These are phyloP conservation scores for Microplitis mediator DNA, from an alignment of 1,140 invertebrate species.

Conservation along the genomic window DNA sequence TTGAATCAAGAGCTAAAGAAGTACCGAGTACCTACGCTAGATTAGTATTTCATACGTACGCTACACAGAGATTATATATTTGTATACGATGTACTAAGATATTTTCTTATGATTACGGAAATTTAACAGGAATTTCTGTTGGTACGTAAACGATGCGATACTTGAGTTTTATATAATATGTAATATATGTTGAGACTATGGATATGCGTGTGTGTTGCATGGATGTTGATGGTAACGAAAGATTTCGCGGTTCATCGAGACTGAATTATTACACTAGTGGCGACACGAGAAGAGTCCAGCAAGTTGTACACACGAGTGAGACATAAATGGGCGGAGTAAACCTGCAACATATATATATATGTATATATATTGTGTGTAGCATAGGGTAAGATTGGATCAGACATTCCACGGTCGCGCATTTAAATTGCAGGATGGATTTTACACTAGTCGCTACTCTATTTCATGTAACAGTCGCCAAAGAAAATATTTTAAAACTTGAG, in stretches of 20 bases:
- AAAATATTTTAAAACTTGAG: too few relatives aligned
- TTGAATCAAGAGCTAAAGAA: neutral
- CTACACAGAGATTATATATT: too few relatives aligned
- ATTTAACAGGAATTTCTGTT: neutral
- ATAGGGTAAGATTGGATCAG: constrained; percentile 10
- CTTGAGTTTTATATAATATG: too few relatives aligned
- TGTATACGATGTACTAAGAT: neutral
- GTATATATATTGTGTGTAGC: neutral
- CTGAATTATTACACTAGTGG: constrained; percentile 8
- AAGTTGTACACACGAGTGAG: neutral
- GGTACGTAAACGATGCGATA: neutral
- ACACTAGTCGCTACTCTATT: neutral
- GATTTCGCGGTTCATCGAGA: neutral
- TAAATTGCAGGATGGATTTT: constrained; percentile 7
- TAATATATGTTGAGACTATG: too few relatives aligned
- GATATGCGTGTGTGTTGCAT: neutral
- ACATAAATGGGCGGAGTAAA: constrained; percentile 23
- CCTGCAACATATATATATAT: neutral
- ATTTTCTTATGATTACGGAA: neutral
- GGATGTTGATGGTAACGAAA: neutral
- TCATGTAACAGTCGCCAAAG: neutral
- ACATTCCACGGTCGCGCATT: constrained; percentile 11
- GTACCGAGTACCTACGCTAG: too few relatives aligned
- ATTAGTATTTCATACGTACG: too few relatives aligned
- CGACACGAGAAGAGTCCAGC: neutral